A percentile compares a stretch with the other conserved stretches of the same genome.
These are phyloP conservation scores for Noctua fimbriata DNA, from an alignment of 2,888 invertebrate genomes.

Conservation along the genomic window DNA sequence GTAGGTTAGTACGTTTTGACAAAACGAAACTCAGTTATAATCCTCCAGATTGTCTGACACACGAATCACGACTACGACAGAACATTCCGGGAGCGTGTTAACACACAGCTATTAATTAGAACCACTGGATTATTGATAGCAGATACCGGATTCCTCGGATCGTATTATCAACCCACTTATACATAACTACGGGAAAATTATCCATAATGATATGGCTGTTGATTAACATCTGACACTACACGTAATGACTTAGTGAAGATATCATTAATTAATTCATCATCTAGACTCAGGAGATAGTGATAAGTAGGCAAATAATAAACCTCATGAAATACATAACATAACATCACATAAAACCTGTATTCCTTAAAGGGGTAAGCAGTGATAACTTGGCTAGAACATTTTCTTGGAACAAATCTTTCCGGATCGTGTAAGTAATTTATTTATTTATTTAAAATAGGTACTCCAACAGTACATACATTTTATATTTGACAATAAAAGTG, in stretches of 20 bases:
- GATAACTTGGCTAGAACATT: not conserved
- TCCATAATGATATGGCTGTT: not conserved
- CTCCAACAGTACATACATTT: not conserved
- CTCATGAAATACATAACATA: not conserved
- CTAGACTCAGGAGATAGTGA: not conserved
- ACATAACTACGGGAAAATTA: slow-evolving; percentile 8
- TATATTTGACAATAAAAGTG: not conserved
- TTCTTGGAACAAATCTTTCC: not conserved
- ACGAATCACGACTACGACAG: not conserved
- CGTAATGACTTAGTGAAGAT: slow-evolving; percentile 4
- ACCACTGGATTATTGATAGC: slow-evolving; percentile 17
- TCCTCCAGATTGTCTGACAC: not conserved
- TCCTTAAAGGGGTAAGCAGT: too few species aligned
- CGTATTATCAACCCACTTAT: slow-evolving; percentile 14
- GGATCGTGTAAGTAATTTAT: not conserved
- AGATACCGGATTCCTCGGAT: slow-evolving; percentile 30
- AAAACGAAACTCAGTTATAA: not conserved
- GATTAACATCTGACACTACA: not conserved
- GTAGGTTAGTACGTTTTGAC: not conserved
- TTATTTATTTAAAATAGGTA: not conserved
- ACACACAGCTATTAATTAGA: slow-evolving; percentile 30
- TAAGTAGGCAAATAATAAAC: not conserved
- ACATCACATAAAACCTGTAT: not conserved
- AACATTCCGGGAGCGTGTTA: slow-evolving; percentile 1
- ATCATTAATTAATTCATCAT: not conserved